phyloP scores from a whole-genome alignment of 2,888 invertebrate species.

The Agonopterix arenella region DNA sequence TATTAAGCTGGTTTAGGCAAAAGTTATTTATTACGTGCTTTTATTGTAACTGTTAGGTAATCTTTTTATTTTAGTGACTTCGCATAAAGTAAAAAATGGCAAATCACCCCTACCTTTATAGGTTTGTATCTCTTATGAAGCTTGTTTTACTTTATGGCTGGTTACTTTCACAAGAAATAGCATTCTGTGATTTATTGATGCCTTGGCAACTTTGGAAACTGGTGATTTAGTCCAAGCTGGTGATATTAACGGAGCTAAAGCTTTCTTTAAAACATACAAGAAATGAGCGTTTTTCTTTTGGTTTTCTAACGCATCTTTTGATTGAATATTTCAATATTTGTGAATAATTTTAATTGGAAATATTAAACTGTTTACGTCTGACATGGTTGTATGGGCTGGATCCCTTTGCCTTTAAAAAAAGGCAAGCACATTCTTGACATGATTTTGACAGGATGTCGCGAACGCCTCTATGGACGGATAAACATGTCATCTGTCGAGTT shows the following conservation, averaged over 20 bases:
- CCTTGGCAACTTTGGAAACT: conserved; percentile 50
- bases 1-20: conserved; percentile 30
- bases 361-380: too few relatives aligned
- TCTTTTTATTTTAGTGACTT: conserved; percentile 24
- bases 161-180: conserved; percentile 33
- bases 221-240: too few relatives aligned
- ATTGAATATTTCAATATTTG: too few relatives aligned
- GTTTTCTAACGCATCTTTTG: too few relatives aligned
- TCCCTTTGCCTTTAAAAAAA: too few relatives aligned
- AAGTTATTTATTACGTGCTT: conserved; percentile 27
- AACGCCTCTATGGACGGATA: too few relatives aligned
- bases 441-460: too few relatives aligned
- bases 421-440: too few relatives aligned
- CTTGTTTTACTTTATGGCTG: conserved; percentile 19
- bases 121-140: background rate
- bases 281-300: too few relatives aligned
- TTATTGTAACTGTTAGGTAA: conserved; percentile 20
- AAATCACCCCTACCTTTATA: background rate
- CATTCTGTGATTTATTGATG: conserved; percentile 61
- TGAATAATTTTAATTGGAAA: too few relatives aligned
- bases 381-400: too few relatives aligned
- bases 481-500: too few relatives aligned
- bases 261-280: background rate
- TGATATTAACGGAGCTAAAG: conserved; percentile 23
- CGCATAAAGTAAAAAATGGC: conserved; percentile 7